Conservation (phyloP, 1,140 invertebrate species). For the Hypothenemus hampei region DNA sequence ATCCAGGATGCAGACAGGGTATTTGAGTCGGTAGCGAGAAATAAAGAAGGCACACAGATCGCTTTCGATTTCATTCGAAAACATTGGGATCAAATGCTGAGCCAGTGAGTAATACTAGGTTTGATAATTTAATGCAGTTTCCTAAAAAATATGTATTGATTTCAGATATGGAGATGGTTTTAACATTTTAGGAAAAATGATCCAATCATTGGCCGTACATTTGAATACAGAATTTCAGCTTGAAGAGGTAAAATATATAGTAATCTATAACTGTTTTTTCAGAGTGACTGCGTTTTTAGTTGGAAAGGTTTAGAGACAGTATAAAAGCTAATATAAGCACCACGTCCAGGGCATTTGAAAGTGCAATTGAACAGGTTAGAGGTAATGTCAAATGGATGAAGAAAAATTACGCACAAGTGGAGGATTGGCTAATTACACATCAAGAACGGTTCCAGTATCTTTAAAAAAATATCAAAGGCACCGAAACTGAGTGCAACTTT, state of each 20-base stretch:
- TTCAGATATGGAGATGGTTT: conserved; percentile 50
- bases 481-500: too few relatives aligned
- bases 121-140: not conserved
- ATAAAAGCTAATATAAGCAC: conserved; percentile 35
- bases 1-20: conserved; percentile 63
- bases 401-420: conserved; percentile 39
- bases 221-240: conserved; percentile 48
- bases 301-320: conserved; percentile 36
- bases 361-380: conserved; percentile 39
- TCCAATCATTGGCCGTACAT: conserved; percentile 47
- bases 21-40: conserved; percentile 55
- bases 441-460: conserved; percentile 34
- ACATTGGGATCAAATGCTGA: conserved; percentile 38
- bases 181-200: conserved; percentile 49
- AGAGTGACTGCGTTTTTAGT: too few relatives aligned
- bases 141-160: not conserved
- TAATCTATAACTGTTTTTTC: not conserved
- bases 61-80: conserved; percentile 47
- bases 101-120: conserved; percentile 35
- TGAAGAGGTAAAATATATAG: conserved; percentile 31
- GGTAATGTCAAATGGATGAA: conserved; percentile 41
- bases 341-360: conserved; percentile 34
- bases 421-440: conserved; percentile 39
- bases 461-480: too few relatives aligned
- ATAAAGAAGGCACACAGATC: conserved; percentile 56